phyloP scores from a whole-genome alignment of 2,888 invertebrate species.

The Melanargia galathea region DNA sequence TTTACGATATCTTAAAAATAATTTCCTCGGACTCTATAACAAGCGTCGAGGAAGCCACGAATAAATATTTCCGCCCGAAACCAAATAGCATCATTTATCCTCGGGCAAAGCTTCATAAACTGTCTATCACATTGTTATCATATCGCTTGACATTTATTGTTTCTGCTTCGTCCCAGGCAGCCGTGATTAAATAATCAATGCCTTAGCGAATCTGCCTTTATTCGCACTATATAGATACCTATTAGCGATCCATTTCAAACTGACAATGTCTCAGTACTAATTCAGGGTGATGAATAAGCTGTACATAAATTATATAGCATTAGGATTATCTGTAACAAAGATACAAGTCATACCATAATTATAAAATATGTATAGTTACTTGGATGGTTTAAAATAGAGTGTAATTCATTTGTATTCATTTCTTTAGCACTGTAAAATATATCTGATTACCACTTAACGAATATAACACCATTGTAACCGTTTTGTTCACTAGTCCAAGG shows the following conservation, averaged over 20 bases:
- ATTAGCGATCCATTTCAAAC: conserved; percentile 6
- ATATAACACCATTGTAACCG: not conserved
- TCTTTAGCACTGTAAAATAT: not conserved
- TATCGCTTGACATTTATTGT: conserved; percentile 72
- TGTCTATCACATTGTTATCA: conserved; percentile 74
- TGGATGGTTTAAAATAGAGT: too few species aligned
- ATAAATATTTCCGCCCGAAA: conserved; percentile 25
- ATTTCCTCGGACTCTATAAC: conserved; percentile 28
- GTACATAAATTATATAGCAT: conserved; percentile 1
- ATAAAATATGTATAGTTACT: too few species aligned
- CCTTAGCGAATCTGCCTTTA: conserved; percentile 17
- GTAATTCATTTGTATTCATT: not conserved
- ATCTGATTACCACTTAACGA: too few species aligned
- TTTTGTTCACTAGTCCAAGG: conserved; percentile 56
- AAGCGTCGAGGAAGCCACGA: conserved; percentile 28
- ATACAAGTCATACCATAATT: too few species aligned
- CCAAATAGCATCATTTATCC: conserved; percentile 18
- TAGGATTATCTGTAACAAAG: conserved; percentile 26
- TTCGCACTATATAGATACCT: conserved; percentile 3
- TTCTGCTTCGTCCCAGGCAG: conserved; percentile 52
- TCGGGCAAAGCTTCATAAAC: conserved; percentile 64
- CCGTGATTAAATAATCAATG: conserved; percentile 63
- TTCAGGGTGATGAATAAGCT: conserved; percentile 13
- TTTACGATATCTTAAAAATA: not conserved
- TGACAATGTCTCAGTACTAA: conserved; percentile 15